phyloP scores from a whole-genome alignment of 2,113 vertebrate species.

The Passer domesticus region DNA sequence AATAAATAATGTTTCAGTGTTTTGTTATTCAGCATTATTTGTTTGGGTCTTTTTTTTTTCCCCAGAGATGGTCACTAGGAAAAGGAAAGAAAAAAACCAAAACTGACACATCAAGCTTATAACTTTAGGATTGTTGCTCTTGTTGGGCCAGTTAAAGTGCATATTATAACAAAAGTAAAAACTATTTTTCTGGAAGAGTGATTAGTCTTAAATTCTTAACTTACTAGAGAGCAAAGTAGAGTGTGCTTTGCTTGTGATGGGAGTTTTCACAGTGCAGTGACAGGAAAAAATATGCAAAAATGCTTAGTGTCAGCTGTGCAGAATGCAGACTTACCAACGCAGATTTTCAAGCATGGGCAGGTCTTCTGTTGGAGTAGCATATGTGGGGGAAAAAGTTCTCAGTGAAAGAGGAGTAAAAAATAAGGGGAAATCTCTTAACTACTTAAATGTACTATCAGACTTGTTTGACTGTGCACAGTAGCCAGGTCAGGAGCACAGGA shows the following conservation, averaged over 20 bases:
- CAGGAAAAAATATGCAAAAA: neutral
- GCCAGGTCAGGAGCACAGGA: neutral
- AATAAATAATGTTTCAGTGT: neutral
- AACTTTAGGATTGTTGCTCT: neutral
- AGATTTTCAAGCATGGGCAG: neutral
- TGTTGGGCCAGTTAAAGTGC: neutral
- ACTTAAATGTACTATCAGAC: neutral
- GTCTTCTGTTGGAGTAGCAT: neutral
- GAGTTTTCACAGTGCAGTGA: neutral
- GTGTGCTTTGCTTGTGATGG: neutral
- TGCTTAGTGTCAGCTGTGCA: neutral
- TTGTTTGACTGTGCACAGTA: neutral
- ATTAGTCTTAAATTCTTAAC: neutral
- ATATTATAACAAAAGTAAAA: neutral
- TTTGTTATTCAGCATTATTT: neutral
- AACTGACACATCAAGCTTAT: neutral
- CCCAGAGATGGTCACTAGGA: neutral
- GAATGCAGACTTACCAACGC: neutral
- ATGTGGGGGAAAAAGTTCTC: rapidly evolving
- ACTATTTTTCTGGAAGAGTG: neutral
- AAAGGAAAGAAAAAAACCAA: neutral
- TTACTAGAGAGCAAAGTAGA: neutral
- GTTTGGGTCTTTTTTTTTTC: neutral
- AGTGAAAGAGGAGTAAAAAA: neutral
- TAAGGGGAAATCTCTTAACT: neutral